Base-by-base conservation (phyloP, 1,140 invertebrate genomes). In the Ceratosolen fusciceps region DNA sequence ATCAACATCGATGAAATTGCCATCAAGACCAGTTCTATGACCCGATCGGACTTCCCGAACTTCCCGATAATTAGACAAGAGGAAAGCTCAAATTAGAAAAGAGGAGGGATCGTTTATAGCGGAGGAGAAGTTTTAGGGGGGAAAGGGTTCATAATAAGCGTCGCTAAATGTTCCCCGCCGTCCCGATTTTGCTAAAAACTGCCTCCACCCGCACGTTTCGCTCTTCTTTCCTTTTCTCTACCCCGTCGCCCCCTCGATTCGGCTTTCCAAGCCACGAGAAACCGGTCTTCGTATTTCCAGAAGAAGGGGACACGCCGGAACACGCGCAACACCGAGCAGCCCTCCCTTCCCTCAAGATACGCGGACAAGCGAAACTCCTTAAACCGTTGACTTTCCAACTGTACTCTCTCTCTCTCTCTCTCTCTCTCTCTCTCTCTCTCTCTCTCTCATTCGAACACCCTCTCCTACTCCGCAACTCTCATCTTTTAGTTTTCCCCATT, bases 301-400 rank as follows among this genome's bases (percentile, higher is more conserved):
- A 43, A 21, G 16, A 31, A 37, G 73, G 37, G 19, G 49, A 83
- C 83, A 85, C 58, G 67, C 60, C 39, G 47, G 16, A n/a, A 58
- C 39, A 65, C 54, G 52, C 56, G 34, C 43, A 73, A 72, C 82
- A 68, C 70, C 31, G 62, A 31, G 34, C 47, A 77, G 75, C 84
- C n/a, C n/a, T 77, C 78, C 58, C 24, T 78, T 73, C 31, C 58
- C 24, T 60, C 34, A 12, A 19, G 39, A 52, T 65, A 60, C 39
- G 65, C 49, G 49, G 39, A 31, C 4, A 10, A 8, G 10, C 21
- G 5, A 19, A 21, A 8, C 37, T 65, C 24, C 56, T 75, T 67
- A 52, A 60, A 60, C 62, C 52, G 67, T n/a, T 65, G 26, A 65
- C 74, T 75, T 75, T 74, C 73, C 58, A 62, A 74, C 39, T n/a